A percentile compares a stretch with the other conserved stretches of the same genome.
These are phyloP conservation scores for Agrilus mali DNA, from an alignment of 2,888 invertebrate genomes.

Conservation along the genomic window DNA sequence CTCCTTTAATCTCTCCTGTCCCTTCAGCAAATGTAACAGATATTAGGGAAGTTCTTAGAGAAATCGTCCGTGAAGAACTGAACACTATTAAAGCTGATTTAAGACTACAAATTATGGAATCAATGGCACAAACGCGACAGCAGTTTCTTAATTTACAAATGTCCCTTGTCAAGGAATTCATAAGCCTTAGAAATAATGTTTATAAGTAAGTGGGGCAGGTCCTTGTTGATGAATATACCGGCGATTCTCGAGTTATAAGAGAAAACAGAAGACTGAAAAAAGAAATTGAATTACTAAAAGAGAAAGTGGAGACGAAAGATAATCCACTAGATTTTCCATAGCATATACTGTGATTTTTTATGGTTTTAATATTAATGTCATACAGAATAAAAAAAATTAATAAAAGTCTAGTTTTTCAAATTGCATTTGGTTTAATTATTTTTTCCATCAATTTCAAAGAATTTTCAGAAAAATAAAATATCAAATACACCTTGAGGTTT, in stretches of 20 bases:
- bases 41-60: conserved; percentile 5
- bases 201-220: conserved; percentile 12
- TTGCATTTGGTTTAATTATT: too few species aligned
- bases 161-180: conserved; percentile 26
- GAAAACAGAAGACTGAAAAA: conserved; percentile 5
- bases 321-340: too few species aligned
- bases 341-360: too few species aligned
- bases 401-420: too few species aligned
- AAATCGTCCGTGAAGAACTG: conserved; percentile 17
- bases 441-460: too few species aligned
- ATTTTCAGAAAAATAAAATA: too few species aligned
- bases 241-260: conserved; percentile 7
- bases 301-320: conserved; percentile 6
- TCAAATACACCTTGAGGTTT: too few species aligned
- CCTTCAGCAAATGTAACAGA: background rate
- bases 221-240: conserved; percentile 4
- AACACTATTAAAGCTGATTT: conserved; percentile 18
- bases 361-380: too few species aligned
- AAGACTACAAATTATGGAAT: conserved; percentile 19
- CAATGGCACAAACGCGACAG: conserved; percentile 18
- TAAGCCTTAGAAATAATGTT: conserved; percentile 23
- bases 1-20: background rate
- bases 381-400: too few species aligned
- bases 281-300: conserved; percentile 6
- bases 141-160: conserved; percentile 25